Evolutionary conservation across 2,797 vertebrate genomes (phyloP).

Genomic region (Macrochelys suwanniensis): DNA sequence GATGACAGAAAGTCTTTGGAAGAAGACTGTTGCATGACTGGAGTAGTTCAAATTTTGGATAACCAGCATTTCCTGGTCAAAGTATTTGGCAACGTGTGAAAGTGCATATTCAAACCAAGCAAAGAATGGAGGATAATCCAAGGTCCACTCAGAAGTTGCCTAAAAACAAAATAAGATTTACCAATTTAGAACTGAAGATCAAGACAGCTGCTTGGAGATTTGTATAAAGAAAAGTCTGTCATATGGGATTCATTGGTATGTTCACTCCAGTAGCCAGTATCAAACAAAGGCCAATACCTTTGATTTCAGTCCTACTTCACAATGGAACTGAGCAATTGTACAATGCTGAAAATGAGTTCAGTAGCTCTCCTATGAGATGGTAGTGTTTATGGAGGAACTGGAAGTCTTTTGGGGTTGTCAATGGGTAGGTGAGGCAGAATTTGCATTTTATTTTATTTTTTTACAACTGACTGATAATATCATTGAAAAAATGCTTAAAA

Average conservation of each 20-base stretch:
- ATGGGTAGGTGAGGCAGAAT: background rate
- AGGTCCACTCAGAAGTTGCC: slow-evolving; percentile 94
- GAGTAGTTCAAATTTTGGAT: slow-evolving; percentile 89
- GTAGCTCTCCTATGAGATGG: background rate
- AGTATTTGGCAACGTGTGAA: slow-evolving; percentile 87
- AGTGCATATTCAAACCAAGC: slow-evolving; percentile 94
- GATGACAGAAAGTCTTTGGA: slow-evolving; percentile 94
- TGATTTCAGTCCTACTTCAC: background rate
- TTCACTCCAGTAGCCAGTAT: background rate
- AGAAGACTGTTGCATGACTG: slow-evolving; percentile 87
- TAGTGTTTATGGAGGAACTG: background rate
- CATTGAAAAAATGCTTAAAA: no score
- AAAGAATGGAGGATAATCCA: slow-evolving; percentile 97
- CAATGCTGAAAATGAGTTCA: rapidly evolving
- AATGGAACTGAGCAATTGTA: background rate
- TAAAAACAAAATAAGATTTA: slow-evolving; percentile 69
- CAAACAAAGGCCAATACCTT: background rate
- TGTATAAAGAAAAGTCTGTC: background rate
- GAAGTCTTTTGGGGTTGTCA: background rate
- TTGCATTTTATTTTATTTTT: background rate
- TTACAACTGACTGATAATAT: background rate
- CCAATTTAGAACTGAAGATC: background rate
- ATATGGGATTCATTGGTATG: background rate
- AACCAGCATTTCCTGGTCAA: slow-evolving; percentile 91
- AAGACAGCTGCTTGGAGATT: background rate